These are phyloP conservation scores for Cygnus buccinator DNA, from an alignment of 2,113 vertebrate genomes.

Conservation along the genomic window DNA sequence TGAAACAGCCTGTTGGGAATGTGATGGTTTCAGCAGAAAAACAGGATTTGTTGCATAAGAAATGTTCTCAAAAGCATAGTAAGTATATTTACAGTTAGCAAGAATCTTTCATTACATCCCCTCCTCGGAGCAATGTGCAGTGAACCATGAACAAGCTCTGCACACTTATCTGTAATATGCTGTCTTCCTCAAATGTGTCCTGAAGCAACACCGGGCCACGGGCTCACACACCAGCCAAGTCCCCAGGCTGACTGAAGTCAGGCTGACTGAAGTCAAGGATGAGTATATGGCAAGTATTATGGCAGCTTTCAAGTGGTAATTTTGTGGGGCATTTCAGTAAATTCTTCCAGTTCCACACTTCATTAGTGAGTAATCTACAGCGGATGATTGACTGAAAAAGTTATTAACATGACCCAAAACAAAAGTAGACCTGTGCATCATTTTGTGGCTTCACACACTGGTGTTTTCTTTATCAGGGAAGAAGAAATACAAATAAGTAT, in stretches of 20 bases:
- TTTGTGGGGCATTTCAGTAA: background rate
- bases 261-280: background rate
- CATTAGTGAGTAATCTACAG: too few species aligned
- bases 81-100: background rate
- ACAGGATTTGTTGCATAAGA: rapidly evolving
- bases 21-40: rapidly evolving
- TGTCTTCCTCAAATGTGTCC: background rate
- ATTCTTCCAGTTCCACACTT: too few species aligned
- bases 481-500: background rate
- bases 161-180: background rate
- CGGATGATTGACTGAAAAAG: background rate
- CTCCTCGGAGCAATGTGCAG: background rate
- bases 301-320: background rate
- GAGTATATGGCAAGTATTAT: background rate
- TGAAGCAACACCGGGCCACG: background rate
- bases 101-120: background rate
- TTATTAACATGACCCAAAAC: background rate
- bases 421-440: background rate
- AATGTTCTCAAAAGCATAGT: background rate
- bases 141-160: background rate
- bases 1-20: background rate
- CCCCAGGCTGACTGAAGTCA: background rate
- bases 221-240: background rate
- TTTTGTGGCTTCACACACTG: background rate
- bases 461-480: background rate